Evolutionary conservation across 2,113 vertebrate species (phyloP).

Genomic region (Chionomys nivalis): DNA sequence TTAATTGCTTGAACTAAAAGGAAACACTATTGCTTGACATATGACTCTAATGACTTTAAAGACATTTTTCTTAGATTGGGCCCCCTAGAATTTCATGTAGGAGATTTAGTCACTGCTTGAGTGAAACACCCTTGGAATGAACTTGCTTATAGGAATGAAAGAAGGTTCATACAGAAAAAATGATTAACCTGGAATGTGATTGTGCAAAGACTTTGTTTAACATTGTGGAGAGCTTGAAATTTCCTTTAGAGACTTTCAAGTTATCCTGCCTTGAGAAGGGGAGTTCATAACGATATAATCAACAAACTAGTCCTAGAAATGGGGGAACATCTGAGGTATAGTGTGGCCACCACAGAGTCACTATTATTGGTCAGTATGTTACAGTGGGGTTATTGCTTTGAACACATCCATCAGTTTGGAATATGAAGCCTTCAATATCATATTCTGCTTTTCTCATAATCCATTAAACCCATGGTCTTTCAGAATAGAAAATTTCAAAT

Average conservation of each 20-base stretch:
- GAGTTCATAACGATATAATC: not conserved
- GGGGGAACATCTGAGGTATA: accelerated
- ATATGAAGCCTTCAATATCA: not conserved
- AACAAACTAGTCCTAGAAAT: not conserved
- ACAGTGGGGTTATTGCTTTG: not conserved
- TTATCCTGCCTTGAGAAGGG: not conserved
- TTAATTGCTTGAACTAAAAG: not conserved
- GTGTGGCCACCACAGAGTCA: not conserved
- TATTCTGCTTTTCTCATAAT: not conserved
- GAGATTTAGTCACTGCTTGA: not conserved
- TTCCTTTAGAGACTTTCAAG: not conserved
- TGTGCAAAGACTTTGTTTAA: not conserved
- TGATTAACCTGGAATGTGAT: not conserved
- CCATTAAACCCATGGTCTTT: not conserved
- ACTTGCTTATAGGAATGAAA: not conserved
- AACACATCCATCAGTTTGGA: not conserved
- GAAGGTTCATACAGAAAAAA: not conserved
- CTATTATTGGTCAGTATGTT: not conserved
- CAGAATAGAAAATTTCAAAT: not conserved
- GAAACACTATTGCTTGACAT: not conserved
- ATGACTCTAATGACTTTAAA: not conserved
- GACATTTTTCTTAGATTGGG: not conserved
- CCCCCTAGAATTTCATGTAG: not conserved
- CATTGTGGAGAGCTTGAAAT: accelerated
- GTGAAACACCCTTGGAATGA: not conserved